Evolutionary conservation across 2,888 invertebrate species (phyloP), one percentile per base, ranked within the genome.

Genomic region (Lasioglossum vierecki): DNA sequence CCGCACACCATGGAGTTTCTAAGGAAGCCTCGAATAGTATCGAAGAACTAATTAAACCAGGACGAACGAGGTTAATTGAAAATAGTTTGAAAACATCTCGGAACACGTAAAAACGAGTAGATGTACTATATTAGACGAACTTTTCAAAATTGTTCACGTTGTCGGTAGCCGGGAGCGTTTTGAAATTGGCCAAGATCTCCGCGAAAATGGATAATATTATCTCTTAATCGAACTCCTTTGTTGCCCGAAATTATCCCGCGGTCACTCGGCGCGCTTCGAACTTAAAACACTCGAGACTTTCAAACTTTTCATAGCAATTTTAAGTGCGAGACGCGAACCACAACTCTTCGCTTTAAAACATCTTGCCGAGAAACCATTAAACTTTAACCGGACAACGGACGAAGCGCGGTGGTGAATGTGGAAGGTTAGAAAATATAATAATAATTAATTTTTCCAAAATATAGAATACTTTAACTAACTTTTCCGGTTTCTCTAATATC

Each of bases 181-280:
- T 6, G 30, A 63, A 30, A 63, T 63, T 63, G 63, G 30, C 18
- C 3, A 30, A 30, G 63, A 63, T 63, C 63, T 8, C 30, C 63
- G 63, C 63, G 63, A 30, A 63, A 63, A 63, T 30, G 63, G 63
- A 63, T 63, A 63, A 63, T 63, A 63, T 63, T 63, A 63, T 63
- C 30, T 63, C 63, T 63, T 63, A 63, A 63, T 63, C 18, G 63
- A 63, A 63, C 63, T 15, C 30, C 63, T 63, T 26, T 30, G 63
- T 30, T 30, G 30, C 30, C 18, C 30, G 30, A 30, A 63, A 63
- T 63, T 30, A 63, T 63, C 30, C 57, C 57, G n/a, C n/a, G 57
- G 57, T 57, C n/a, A n/a, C 57, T 57, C 57, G n/a, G 4, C 57
- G 57, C 11, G 11, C 57, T 57, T 63, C 8, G 63, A 30, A 30